A percentile compares a stretch with the other conserved stretches of the same genome.
These are phyloP conservation scores for Drosophila kuntzei DNA, from an alignment of 2,888 invertebrate genomes.

Conservation along the genomic window DNA sequence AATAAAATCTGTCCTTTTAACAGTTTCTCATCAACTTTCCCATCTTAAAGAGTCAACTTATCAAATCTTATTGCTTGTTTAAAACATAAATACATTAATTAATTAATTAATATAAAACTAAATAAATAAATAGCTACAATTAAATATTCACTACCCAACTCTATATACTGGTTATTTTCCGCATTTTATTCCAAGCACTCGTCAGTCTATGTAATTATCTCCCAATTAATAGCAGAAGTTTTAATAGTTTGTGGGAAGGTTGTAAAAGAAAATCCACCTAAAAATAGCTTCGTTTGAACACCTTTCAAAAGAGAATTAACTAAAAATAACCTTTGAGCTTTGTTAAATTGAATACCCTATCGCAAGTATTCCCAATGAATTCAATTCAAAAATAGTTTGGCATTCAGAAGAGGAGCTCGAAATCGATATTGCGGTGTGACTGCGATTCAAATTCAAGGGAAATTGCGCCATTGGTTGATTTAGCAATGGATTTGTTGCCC, in stretches of 20 bases:
- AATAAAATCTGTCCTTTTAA: no score
- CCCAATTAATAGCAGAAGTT: neutral
- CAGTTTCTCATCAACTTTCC: neutral
- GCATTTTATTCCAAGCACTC: neutral
- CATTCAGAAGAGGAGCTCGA: neutral
- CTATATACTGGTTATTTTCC: neutral
- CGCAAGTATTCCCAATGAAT: neutral
- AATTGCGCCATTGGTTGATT: constrained; percentile 28
- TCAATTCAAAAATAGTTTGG: constrained; percentile 8
- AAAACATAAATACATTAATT: no score
- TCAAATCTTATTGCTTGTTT: no score
- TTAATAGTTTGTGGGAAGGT: neutral
- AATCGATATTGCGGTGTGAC: constrained; percentile 38
- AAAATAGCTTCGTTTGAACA: neutral
- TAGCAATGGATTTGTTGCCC: constrained; percentile 50
- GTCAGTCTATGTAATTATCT: neutral
- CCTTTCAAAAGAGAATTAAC: neutral
- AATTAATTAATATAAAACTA: no score
- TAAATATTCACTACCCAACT: neutral
- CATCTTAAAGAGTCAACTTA: neutral
- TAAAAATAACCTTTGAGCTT: neutral
- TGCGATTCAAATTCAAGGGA: constrained; percentile 22
- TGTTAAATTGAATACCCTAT: neutral
- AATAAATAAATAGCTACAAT: neutral
- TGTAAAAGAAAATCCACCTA: neutral